phyloP scores from a whole-genome alignment of 2,113 vertebrate species.

The Rhinichthys klamathensis region DNA sequence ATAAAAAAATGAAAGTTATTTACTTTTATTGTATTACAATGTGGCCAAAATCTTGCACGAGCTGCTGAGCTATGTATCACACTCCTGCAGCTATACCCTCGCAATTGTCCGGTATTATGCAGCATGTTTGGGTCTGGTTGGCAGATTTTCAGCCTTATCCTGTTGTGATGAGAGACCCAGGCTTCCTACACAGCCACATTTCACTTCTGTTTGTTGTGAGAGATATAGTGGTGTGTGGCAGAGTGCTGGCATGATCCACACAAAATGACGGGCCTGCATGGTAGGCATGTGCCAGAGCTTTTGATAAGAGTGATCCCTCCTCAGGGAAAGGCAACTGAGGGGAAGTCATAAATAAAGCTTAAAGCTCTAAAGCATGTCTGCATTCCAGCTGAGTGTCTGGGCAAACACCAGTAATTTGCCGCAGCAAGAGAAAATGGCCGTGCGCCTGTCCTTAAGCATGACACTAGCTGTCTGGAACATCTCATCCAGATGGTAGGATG shows the following conservation, averaged over 20 bases:
- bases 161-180: slow-evolving; percentile 44
- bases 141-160: slow-evolving; percentile 41
- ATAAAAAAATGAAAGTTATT: slow-evolving; percentile 9
- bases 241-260: slow-evolving; percentile 42
- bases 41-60: neutral
- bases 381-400: slow-evolving; percentile 53
- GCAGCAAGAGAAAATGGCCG: slow-evolving; percentile 19
- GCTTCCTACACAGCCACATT: slow-evolving; percentile 24
- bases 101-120: neutral
- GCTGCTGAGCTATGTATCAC: slow-evolving; percentile 16
- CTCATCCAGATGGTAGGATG: slow-evolving; percentile 13
- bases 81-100: neutral
- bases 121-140: slow-evolving; percentile 11
- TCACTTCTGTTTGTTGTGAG: slow-evolving; percentile 35
- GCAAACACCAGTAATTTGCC: slow-evolving; percentile 43
- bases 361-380: slow-evolving; percentile 55
- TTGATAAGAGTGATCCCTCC: slow-evolving; percentile 62
- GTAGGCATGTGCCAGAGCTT: slow-evolving; percentile 49
- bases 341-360: slow-evolving; percentile 65
- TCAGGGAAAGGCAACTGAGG: slow-evolving; percentile 55
- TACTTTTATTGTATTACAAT: slow-evolving; percentile 2
- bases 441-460: slow-evolving; percentile 34
- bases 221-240: slow-evolving; percentile 39
- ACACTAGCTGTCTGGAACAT: neutral
- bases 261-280: slow-evolving; percentile 26